Evolutionary conservation across 1,140 invertebrate genomes (phyloP).

Genomic region (Acyrthosiphon pisum): DNA sequence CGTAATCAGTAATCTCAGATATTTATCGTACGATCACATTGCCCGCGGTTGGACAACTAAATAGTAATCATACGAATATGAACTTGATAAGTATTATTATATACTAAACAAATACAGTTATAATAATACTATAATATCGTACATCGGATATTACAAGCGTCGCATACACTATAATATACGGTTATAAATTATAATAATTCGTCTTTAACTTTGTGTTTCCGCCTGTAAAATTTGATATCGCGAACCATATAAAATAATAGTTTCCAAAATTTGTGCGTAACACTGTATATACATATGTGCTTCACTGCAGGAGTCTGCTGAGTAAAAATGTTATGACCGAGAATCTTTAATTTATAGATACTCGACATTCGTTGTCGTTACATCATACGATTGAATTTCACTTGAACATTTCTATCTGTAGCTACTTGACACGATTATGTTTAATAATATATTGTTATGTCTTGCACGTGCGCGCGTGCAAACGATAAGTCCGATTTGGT

Average conservation of each 20-base stretch:
- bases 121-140: not conserved
- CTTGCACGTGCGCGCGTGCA: not conserved
- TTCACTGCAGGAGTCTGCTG: not conserved
- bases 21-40: not conserved
- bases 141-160: not conserved
- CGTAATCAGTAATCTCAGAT: conserved; percentile 22
- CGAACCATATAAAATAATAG: not conserved
- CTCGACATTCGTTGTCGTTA: not conserved
- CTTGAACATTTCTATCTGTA: not conserved
- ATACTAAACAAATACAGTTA: conserved; percentile 13
- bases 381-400: not conserved
- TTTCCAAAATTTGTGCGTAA: not conserved
- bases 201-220: not conserved
- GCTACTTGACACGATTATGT: not conserved
- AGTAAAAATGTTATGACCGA: not conserved
- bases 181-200: not conserved
- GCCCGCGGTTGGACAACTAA: not conserved
- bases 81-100: not conserved
- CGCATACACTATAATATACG: not conserved
- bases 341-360: not conserved
- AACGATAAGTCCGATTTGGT: not conserved
- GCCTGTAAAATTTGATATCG: not conserved
- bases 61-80: not conserved
- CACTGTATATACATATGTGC: not conserved
- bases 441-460: not conserved